A percentile compares a stretch with the other conserved stretches of the same genome.
These are phyloP conservation scores for Odontocolon sp. DNA, from an alignment of 2,888 invertebrate species.

Conservation along the genomic window DNA sequence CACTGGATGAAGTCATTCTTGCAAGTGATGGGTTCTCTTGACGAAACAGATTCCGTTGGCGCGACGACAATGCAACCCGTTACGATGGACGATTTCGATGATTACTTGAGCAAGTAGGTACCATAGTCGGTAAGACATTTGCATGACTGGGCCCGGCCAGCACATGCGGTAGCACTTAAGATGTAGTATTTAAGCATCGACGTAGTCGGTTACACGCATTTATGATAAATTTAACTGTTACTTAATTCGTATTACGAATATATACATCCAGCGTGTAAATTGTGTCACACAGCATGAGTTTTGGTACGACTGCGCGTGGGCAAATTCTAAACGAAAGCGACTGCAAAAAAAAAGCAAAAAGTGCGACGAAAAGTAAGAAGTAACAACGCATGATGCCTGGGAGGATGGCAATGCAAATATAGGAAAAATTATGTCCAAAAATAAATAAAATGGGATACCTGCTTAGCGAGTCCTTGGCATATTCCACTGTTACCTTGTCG, in stretches of 20 bases:
- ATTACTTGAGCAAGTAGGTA: slow-evolving; percentile 91
- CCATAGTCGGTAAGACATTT: slow-evolving; percentile 59
- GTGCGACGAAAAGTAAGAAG: slow-evolving; percentile 14
- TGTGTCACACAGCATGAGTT: slow-evolving; percentile 73
- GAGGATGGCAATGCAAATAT: slow-evolving; percentile 31
- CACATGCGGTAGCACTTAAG: slow-evolving; percentile 69
- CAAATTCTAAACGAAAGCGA: slow-evolving; percentile 46
- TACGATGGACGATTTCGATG: slow-evolving; percentile 95
- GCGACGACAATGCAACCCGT: slow-evolving; percentile 94
- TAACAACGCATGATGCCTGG: slow-evolving; percentile 36
- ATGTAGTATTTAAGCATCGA: slow-evolving; percentile 27
- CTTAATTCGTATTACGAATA: no score
- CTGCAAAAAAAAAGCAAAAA: slow-evolving; percentile 4
- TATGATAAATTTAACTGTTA: background rate
- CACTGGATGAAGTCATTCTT: slow-evolving; percentile 95
- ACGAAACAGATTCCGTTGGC: slow-evolving; percentile 90
- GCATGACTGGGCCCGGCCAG: slow-evolving; percentile 78
- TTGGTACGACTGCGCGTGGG: slow-evolving; percentile 76
- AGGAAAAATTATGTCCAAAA: background rate
- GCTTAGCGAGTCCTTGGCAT: slow-evolving; percentile 6
- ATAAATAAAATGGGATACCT: background rate
- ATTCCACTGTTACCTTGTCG: background rate
- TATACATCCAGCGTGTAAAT: no score
- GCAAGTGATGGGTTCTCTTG: slow-evolving; percentile 92
- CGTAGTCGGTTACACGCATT: background rate